phyloP scores from a whole-genome alignment of 53 echinoderm and acorn worm species.

The Arbacia lixula region DNA sequence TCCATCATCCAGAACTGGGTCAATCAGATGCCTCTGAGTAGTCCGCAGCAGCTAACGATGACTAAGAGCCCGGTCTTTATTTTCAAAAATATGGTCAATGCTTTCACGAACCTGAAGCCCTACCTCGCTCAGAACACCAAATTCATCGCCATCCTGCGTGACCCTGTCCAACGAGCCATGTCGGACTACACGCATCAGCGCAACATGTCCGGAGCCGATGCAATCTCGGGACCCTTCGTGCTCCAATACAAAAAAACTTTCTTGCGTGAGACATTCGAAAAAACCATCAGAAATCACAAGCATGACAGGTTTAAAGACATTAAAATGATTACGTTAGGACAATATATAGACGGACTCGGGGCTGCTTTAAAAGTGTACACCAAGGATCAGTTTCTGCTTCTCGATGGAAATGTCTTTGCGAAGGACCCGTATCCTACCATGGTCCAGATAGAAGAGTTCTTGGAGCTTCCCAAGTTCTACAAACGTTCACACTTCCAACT shows the following conservation, averaged over 20 bases:
- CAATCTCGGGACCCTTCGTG: constrained; percentile 4
- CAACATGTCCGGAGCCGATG: neutral
- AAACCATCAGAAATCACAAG: constrained; percentile 18
- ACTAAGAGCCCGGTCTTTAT: constrained; percentile 49
- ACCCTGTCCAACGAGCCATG: constrained; percentile 52
- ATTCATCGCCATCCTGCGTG: constrained; percentile 51
- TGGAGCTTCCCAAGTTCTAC: constrained; percentile 37
- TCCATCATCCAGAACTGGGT: constrained; percentile 3
- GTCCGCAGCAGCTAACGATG: constrained; percentile 49
- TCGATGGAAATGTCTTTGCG: constrained; percentile 33
- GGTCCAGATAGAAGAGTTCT: constrained; percentile 1
- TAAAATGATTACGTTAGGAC: neutral
- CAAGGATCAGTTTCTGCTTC: constrained; percentile 16
- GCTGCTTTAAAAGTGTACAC: neutral
- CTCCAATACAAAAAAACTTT: neutral
- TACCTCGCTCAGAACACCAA: constrained; percentile 22
- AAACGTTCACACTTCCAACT: constrained; percentile 2
- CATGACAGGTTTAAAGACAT: neutral
- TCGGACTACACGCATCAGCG: constrained; percentile 50
- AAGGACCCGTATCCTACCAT: constrained; percentile 36
- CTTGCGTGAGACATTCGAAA: constrained; percentile 38
- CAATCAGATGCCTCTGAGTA: constrained; percentile 34
- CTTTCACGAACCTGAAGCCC: neutral
- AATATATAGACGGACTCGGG: neutral
- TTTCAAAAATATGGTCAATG: neutral